Base-by-base conservation (phyloP, 2,888 invertebrate genomes). In the Tetrapedia diversipes region DNA sequence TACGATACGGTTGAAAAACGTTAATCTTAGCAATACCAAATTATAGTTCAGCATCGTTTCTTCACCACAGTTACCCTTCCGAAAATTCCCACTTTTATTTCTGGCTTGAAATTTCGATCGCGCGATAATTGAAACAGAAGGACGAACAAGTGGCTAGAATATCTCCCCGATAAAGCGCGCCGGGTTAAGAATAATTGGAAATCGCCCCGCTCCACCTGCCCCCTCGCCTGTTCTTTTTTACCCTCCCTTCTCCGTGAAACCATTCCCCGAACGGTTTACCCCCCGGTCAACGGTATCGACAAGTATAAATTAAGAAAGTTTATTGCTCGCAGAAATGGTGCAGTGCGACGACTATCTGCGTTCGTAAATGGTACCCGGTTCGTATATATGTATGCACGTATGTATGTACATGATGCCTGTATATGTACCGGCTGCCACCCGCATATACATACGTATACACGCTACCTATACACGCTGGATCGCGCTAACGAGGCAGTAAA, bases 401-500 rank as follows among this genome's bases (percentile, higher is more conserved):
- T n/a, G n/a, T n/a, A n/a, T n/a, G n/a, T n/a, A n/a, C n/a, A n/a
- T n/a, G n/a, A n/a, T n/a, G n/a, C 57, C 47, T 57, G 57, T 67
- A 51, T 71, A 60, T 45, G 19, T 29, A 34, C 51, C 39, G 19
- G 43, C 6, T 24, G 24, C 8, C n/a, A n/a, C 51, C 41, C 14
- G n/a, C 29, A n/a, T 4, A 11, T 24, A 49, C 24, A n/a, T 19
- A 34, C 10, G 16, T 57, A 51, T n/a, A n/a, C 29, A 1, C 37
- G 49, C n/a, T 45, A 54, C 24, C 43, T 41, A 47, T 66, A 53
- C 73, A 53, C 49, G 51, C 27, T 32, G 56, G 57, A 57, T 72
- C 53, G 78, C 75, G 68, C 81, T 82, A 82, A 82, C 81, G 80
- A 82, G 81, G 60, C 64, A 73, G 76, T 82, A 82, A 80, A 82